Evolutionary conservation across 1,140 invertebrate species (phyloP).

Genomic region (Bombus affinis): DNA sequence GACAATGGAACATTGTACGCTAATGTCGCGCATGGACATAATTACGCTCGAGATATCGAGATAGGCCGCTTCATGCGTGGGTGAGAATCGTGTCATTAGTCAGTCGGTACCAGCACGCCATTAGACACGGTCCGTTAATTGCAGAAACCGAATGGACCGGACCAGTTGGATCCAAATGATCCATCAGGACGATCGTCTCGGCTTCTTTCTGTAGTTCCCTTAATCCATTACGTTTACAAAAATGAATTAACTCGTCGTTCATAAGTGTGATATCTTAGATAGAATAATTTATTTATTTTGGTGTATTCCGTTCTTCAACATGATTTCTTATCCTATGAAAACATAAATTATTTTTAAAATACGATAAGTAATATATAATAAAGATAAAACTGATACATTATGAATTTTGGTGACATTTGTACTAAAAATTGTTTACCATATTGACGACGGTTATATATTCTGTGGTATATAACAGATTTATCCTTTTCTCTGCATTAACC

Average conservation of each 20-base stretch:
- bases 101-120: conserved; percentile 48
- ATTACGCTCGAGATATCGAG: conserved; percentile 65
- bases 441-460: no score
- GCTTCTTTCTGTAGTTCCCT: neutral
- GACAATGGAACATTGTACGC: conserved; percentile 70
- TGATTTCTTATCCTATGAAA: no score
- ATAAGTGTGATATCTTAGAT: neutral
- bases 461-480: no score
- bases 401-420: no score
- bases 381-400: no score
- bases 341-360: no score
- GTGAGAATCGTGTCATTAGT: conserved; percentile 68
- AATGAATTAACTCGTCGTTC: neutral
- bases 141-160: conserved; percentile 13
- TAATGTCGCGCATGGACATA: conserved; percentile 65
- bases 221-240: neutral
- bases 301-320: no score
- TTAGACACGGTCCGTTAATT: conserved; percentile 66
- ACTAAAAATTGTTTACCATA: no score
- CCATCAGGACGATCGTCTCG: neutral
- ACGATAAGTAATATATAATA: no score
- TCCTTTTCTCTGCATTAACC: no score
- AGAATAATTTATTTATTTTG: neutral
- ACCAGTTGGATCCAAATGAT: conserved; percentile 11
- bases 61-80: conserved; percentile 60